phyloP scores from a whole-genome alignment of 2,797 vertebrate species.

The Acestrorhynchus altus region DNA sequence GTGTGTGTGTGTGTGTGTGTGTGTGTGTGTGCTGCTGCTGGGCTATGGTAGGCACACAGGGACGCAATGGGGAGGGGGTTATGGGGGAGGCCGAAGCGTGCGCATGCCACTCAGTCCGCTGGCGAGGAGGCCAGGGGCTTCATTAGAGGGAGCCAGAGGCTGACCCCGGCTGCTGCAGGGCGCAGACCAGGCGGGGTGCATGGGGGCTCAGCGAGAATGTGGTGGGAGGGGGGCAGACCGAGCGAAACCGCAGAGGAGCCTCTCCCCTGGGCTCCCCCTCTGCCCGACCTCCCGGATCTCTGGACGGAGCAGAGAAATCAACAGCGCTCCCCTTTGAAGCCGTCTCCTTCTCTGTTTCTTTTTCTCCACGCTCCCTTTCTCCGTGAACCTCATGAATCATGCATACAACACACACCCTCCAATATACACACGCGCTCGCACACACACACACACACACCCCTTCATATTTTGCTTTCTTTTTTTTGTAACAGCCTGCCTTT shows the following conservation, averaged over 20 bases:
- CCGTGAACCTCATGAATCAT: slow-evolving; percentile 83
- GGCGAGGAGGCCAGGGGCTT: slow-evolving; percentile 78
- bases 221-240: slow-evolving; percentile 45
- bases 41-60: slow-evolving; percentile 40
- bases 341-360: slow-evolving; percentile 68
- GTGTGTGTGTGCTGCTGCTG: slow-evolving; percentile 34
- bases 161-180: slow-evolving; percentile 75
- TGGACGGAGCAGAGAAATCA: slow-evolving; percentile 78
- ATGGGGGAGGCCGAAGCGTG: slow-evolving; percentile 60
- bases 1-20: slow-evolving; percentile 34
- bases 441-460: slow-evolving; percentile 64
- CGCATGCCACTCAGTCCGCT: slow-evolving; percentile 62
- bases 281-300: slow-evolving; percentile 79
- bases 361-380: slow-evolving; percentile 69
- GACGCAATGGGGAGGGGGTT: slow-evolving; percentile 36
- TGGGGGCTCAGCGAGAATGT: slow-evolving; percentile 35
- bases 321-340: slow-evolving; percentile 78
- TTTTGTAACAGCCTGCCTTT: slow-evolving; percentile 53
- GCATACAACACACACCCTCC: slow-evolving; percentile 72
- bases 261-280: slow-evolving; percentile 71
- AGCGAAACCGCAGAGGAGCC: slow-evolving; percentile 66
- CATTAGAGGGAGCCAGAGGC: slow-evolving; percentile 80
- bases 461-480: slow-evolving; percentile 62
- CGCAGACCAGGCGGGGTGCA: slow-evolving; percentile 54
- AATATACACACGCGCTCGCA: slow-evolving; percentile 67